Evolutionary conservation across 1,140 invertebrate species (phyloP).

Genomic region (Trypoxylus dichotomus): DNA sequence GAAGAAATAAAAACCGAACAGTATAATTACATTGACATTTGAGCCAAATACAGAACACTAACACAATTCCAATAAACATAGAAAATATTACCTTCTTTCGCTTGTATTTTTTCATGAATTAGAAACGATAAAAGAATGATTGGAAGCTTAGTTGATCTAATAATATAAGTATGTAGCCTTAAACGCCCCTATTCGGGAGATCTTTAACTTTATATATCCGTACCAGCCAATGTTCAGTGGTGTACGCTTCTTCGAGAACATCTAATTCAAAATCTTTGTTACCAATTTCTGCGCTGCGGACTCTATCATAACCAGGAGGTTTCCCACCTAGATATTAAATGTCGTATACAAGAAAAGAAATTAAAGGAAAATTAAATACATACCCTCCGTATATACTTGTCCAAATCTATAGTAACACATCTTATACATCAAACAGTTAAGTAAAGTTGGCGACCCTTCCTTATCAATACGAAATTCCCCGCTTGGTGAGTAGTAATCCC

Average conservation of each 20-base stretch:
- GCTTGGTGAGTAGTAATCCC: constrained; percentile 92
- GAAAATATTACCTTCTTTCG: not conserved
- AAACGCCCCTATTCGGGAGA: constrained; percentile 79
- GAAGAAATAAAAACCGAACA: not conserved
- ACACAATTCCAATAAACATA: not conserved
- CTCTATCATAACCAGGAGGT: constrained; percentile 88
- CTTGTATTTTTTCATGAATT: not conserved
- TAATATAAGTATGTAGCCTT: constrained; percentile 39
- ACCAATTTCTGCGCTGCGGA: constrained; percentile 89
- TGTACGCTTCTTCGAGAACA: constrained; percentile 91
- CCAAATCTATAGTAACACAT: constrained; percentile 96
- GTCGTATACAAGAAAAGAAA: not conserved
- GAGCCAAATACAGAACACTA: not conserved
- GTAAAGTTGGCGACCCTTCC: constrained; percentile 81
- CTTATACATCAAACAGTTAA: constrained; percentile 96
- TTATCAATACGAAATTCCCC: constrained; percentile 94
- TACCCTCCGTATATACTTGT: constrained; percentile 92
- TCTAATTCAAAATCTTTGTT: constrained; percentile 94
- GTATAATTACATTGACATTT: not conserved
- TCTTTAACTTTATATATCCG: constrained; percentile 95
- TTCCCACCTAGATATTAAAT: constrained; percentile 61
- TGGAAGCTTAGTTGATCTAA: not conserved
- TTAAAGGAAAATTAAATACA: constrained; percentile 49
- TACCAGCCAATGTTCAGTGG: constrained; percentile 94
- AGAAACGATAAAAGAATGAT: not conserved